A percentile compares a stretch with the other conserved stretches of the same genome.
Conservation (phyloP, 2,797 vertebrate species). For the Poliocrania exsul region DNA sequence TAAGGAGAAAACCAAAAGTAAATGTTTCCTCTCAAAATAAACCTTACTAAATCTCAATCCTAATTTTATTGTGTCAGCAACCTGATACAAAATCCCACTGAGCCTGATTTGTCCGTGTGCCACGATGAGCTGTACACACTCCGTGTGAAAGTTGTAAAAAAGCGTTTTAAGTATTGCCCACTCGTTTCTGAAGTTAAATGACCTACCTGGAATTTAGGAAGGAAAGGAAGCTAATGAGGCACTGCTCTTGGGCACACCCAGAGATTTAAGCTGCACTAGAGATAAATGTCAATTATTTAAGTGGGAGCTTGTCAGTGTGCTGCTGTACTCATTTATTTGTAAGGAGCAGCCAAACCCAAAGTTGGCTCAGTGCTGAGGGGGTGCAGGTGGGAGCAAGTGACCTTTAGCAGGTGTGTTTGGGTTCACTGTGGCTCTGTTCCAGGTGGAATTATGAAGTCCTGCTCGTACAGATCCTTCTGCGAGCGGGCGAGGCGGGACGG, state of each 20-base stretch:
- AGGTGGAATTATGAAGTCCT: conserved; percentile 91
- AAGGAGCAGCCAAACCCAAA: not conserved
- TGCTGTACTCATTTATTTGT: rapidly evolving
- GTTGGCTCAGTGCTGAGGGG: not conserved
- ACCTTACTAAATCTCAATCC: not conserved
- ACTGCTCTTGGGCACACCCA: not conserved
- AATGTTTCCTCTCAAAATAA: not conserved
- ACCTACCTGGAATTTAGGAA: not conserved
- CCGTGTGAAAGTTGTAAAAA: not conserved
- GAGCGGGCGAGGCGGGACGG: conserved; percentile 86
- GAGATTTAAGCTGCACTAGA: not conserved
- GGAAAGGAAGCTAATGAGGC: not conserved
- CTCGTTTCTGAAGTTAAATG: not conserved
- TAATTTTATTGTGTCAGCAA: not conserved
- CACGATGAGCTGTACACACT: rapidly evolving
- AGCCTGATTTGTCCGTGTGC: not conserved
- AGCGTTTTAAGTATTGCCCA: not conserved
- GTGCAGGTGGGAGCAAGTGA: not conserved
- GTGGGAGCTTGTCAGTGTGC: not conserved
- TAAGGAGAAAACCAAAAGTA: not conserved
- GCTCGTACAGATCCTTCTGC: conserved; percentile 90
- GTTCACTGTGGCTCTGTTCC: conserved; percentile 38
- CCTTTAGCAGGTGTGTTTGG: rapidly evolving
- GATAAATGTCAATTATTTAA: not conserved
- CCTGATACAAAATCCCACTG: not conserved